Conservation (phyloP, 1,140 invertebrate species). For the Elymnias hypermnestra region DNA sequence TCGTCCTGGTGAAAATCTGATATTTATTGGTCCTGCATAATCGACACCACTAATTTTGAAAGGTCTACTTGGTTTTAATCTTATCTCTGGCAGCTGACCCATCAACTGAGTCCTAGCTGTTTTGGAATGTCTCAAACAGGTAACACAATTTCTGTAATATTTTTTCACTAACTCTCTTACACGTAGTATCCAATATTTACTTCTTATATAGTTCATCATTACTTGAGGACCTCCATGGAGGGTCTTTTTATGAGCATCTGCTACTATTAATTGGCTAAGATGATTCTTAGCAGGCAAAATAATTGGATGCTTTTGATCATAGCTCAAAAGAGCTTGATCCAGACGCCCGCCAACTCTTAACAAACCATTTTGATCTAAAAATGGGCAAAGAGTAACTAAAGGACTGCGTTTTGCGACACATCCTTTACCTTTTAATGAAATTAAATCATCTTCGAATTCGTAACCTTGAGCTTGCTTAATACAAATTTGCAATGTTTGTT, state of each 20-base stretch:
- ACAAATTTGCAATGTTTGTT: slow-evolving; percentile 10
- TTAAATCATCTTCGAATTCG: slow-evolving; percentile 16
- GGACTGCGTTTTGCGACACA: slow-evolving; percentile 20
- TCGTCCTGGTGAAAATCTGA: not conserved
- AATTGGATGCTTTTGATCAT: slow-evolving; percentile 30
- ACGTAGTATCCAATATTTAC: slow-evolving; percentile 23
- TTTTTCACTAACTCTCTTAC: slow-evolving; percentile 20
- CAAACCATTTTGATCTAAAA: slow-evolving; percentile 31
- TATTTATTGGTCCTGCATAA: not conserved
- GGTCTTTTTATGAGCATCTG: slow-evolving; percentile 28
- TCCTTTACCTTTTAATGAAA: slow-evolving; percentile 16
- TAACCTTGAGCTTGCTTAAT: slow-evolving; percentile 22
- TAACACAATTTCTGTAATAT: slow-evolving; percentile 10
- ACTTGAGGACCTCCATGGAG: slow-evolving; percentile 21
- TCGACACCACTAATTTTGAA: not conserved
- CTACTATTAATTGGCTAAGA: slow-evolving; percentile 17
- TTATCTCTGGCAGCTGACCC: not conserved
- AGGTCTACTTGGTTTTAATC: not conserved
- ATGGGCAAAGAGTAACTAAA: slow-evolving; percentile 27
- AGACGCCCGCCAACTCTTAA: slow-evolving; percentile 37
- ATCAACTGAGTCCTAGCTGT: not conserved
- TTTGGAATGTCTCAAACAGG: not conserved
- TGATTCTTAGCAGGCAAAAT: slow-evolving; percentile 28
- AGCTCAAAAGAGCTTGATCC: slow-evolving; percentile 21
- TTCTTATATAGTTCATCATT: slow-evolving; percentile 25